These are phyloP conservation scores for Leuciscus idus DNA, from an alignment of 2,113 vertebrate genomes.

Conservation along the genomic window DNA sequence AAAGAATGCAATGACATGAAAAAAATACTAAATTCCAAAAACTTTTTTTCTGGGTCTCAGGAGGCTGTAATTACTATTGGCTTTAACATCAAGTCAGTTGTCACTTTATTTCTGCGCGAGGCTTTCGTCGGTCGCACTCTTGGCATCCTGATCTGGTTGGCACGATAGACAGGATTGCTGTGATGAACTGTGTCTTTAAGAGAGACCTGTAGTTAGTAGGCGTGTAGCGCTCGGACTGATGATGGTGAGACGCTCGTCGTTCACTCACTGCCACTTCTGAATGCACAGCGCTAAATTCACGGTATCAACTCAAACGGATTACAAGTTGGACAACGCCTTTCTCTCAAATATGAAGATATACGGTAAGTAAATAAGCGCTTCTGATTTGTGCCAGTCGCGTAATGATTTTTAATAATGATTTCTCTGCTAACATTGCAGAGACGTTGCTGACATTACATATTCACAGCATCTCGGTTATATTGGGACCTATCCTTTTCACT, in stretches of 20 bases:
- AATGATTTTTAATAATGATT: not conserved
- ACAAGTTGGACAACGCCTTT: constrained; percentile 57
- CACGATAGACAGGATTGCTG: not conserved
- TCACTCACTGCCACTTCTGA: not conserved
- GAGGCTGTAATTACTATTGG: too few relatives aligned
- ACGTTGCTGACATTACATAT: not conserved
- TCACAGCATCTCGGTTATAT: not conserved
- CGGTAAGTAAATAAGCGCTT: constrained; percentile 61
- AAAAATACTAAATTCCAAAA: too few relatives aligned
- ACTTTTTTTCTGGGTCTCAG: too few relatives aligned
- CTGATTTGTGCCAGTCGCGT: not conserved
- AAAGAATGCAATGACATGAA: too few relatives aligned
- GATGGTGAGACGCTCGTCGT: not conserved
- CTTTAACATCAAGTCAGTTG: too few relatives aligned
- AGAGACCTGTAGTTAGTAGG: constrained; percentile 32
- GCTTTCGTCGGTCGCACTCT: too few relatives aligned
- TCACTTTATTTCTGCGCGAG: too few relatives aligned
- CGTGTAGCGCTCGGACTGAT: constrained; percentile 29
- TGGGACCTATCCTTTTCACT: not conserved
- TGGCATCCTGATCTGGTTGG: not conserved
- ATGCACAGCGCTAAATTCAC: constrained; percentile 17
- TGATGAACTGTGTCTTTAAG: constrained; percentile 45
- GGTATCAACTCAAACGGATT: constrained; percentile 66
- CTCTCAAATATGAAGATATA: constrained; percentile 50
- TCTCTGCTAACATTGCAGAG: not conserved